Evolutionary conservation across 2,888 invertebrate species (phyloP), one percentile per base, ranked within the genome.

Genomic region (Hirtodrosophila cameraria): DNA sequence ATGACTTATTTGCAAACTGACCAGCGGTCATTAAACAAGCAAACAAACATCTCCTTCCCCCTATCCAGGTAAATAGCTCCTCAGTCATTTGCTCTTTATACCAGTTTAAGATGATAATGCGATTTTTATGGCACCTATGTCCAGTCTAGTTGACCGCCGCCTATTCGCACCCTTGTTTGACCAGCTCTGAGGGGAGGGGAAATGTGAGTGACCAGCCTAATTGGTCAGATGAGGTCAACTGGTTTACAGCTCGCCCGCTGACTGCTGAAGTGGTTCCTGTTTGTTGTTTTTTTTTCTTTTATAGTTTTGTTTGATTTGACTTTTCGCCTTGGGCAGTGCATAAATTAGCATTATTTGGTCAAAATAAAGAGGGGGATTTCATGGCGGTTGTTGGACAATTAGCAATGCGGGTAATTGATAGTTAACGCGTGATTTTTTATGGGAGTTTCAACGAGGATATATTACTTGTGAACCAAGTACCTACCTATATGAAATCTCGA

Each of bases 301-400:
- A 65, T 75, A 65, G 69, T 59, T 78, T 49, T 63, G 71, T 82
- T 84, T 81, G 78, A 61, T 80, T 83, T 81, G 78, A 73, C 86
- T 73, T 80, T 83, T 55, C 41, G 79, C 74, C 33, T 64, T 78
- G 83, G 72, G 69, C 83, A 75, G 86, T 77, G 86, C 75, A 84
- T 86, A 86, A 87, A 86, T 84, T 86, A 86, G 77, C 83, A 65
- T 67, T 49, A 33, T 41, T 61, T 64, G 50, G 38, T 18, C 41
- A 25, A 39, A n/a, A n/a, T 27, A 9, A n/a, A 9, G 45, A 15
- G 31, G 33, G 60, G 48, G 42, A 12, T 28, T 65, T 63, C 55
- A 63, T 52, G 16, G 36, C 48, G 58, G 23, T 69, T 71, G 59
- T 65, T 67, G 43, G 54, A 16, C 69, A 76, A 76, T 86, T 86